Conservation (phyloP, 2,113 vertebrate genomes). For the Alethe castanea region DNA sequence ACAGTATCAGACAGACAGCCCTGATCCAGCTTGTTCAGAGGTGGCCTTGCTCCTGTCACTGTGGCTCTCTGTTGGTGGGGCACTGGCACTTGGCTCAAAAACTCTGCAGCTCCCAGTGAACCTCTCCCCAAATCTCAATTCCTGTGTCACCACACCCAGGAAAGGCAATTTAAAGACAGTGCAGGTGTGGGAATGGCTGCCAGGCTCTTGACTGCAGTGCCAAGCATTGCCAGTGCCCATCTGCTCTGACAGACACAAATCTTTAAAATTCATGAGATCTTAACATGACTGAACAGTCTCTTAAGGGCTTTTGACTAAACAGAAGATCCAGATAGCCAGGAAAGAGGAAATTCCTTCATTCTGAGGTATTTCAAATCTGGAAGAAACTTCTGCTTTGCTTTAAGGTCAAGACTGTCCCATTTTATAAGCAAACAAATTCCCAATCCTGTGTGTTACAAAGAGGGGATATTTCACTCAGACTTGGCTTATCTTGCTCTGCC, state of each 20-base stretch:
- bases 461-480: slow-evolving; percentile 6
- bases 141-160: neutral
- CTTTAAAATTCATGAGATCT: neutral
- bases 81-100: neutral
- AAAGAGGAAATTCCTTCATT: neutral
- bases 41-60: neutral
- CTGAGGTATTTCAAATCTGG: neutral
- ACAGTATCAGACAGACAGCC: neutral
- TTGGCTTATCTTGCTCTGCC: neutral
- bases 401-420: neutral
- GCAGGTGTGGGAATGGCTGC: neutral
- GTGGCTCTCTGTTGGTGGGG: neutral
- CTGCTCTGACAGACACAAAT: neutral
- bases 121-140: neutral
- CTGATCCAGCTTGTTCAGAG: neutral
- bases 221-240: neutral
- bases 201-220: neutral
- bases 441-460: neutral
- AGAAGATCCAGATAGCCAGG: neutral
- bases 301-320: neutral
- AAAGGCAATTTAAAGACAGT: neutral
- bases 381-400: neutral
- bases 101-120: neutral
- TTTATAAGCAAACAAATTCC: neutral
- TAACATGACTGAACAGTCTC: neutral